phyloP scores from a whole-genome alignment of 2,113 vertebrate genomes.

The Nannospalax galili region DNA sequence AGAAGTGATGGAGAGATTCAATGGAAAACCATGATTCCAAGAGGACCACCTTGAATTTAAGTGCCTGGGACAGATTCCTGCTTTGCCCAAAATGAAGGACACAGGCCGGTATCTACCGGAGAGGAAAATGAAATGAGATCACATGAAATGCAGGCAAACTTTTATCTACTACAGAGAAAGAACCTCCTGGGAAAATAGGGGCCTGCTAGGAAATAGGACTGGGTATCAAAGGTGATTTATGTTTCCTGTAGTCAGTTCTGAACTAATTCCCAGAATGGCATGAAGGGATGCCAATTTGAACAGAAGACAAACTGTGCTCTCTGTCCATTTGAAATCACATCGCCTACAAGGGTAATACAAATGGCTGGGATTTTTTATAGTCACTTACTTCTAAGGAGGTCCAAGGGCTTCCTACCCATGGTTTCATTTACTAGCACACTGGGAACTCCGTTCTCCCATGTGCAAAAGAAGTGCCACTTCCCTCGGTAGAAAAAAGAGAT shows the following conservation, averaged over 20 bases:
- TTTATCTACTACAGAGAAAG: constrained; percentile 78
- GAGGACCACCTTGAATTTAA: constrained; percentile 63
- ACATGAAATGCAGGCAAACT: constrained; percentile 75
- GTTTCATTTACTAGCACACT: constrained; percentile 72
- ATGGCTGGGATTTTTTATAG: constrained; percentile 71
- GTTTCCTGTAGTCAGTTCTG: constrained; percentile 81
- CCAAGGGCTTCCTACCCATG: constrained; percentile 74
- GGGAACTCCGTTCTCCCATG: constrained; percentile 42
- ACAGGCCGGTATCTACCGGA: constrained; percentile 53
- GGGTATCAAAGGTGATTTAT: constrained; percentile 82
- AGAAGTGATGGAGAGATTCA: constrained; percentile 50
- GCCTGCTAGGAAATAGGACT: constrained; percentile 75
- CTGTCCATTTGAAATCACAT: constrained; percentile 81
- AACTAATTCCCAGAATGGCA: constrained; percentile 82
- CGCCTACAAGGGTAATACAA: constrained; percentile 70
- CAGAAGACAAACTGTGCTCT: constrained; percentile 81
- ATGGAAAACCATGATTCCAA: background rate
- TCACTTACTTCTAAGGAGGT: constrained; percentile 77
- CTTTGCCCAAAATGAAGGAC: constrained; percentile 59
- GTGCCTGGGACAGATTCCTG: constrained; percentile 16
- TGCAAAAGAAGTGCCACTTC: constrained; percentile 41
- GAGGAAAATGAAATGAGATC: constrained; percentile 74
- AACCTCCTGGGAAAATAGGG: constrained; percentile 76
- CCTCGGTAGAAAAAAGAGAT: constrained; percentile 61
- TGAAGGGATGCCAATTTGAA: constrained; percentile 80